These are phyloP conservation scores for Deroplatys truncata DNA, from an alignment of 2,888 invertebrate genomes.

Conservation along the genomic window DNA sequence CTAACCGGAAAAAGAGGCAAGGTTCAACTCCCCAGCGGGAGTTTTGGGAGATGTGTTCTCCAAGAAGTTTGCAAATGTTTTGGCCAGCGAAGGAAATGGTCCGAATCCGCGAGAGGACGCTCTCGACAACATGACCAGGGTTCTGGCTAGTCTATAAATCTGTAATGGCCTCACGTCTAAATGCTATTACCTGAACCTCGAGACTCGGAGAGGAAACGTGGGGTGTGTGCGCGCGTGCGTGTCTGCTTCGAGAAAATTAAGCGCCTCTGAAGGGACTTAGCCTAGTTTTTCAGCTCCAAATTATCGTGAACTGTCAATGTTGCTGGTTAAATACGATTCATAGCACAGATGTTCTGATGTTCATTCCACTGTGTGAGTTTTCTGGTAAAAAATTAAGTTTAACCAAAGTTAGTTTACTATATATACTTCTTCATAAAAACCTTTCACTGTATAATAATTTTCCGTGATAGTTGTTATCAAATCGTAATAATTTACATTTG, in stretches of 20 bases:
- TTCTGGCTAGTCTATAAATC: slow-evolving; percentile 20
- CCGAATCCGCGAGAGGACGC: not conserved
- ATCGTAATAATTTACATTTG: no score
- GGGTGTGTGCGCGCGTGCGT: not conserved
- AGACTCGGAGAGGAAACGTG: not conserved
- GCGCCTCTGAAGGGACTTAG: not conserved
- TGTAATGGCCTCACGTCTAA: slow-evolving; percentile 30
- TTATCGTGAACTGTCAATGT: not conserved
- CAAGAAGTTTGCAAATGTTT: not conserved
- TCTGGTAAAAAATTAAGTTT: no score
- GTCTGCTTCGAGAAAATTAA: not conserved
- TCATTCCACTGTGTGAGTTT: no score
- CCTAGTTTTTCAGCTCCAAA: not conserved
- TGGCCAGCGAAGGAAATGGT: slow-evolving; percentile 1
- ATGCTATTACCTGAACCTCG: slow-evolving; percentile 25
- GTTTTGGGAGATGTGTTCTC: slow-evolving; percentile 5
- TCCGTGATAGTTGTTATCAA: no score
- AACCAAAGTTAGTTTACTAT: no score
- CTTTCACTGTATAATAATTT: no score
- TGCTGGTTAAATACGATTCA: no score
- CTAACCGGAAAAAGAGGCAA: not conserved
- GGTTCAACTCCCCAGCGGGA: not conserved
- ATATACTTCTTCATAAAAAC: no score
- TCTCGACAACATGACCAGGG: not conserved
- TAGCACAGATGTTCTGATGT: no score